Base-by-base conservation (phyloP, 2,797 vertebrate genomes). In the Syndactyla subalaris region DNA sequence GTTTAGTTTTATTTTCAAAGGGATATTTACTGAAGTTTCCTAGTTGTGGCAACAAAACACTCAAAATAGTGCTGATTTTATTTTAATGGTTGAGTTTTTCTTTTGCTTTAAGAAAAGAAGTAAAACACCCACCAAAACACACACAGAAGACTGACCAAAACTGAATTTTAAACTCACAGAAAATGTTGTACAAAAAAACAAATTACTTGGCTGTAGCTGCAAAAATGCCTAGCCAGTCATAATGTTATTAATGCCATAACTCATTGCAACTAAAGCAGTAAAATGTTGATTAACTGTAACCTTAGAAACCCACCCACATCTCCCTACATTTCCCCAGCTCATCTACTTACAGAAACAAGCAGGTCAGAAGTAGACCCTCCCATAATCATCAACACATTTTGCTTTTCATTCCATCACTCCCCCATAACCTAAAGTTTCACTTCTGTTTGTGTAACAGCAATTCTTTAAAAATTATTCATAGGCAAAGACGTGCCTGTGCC, bases 271-370 rank as follows among this genome's bases (percentile, higher is more conserved):
- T 73, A 68, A 66, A 82, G 14, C 49, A 92, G 58, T 76, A 75
- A 94, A 70, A 58, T 68, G 30, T 45, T 91, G 84, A 88, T 93
- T 89, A 77, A 49, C 21, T 36, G 75, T 80, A 91, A 38, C 77
- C 84, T 77, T 95, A 88, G 90, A 96, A 97, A 93, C 68, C 16
- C 80, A 88, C 66, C 68, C 77, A 89, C 29, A 81, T 34, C 27
- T 93, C 81, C 48, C 32, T 77, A 57, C 30, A 43, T 46, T 77
- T 82, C 38, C 30, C 19, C 52, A 79, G 26, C 41, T 63, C 10
- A 61, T 9, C n/a, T 62, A 80, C 24, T 23, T 54, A 80, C n/a
- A 94, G 49, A 68, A 49, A 88, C 22, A 97, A 89, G 65, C 32
- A 92, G 77, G 78, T 49, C 45, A 46, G 36, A 68, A 59, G 52